Percentiles rank a stretch among this genome's conserved stretches.
These are phyloP conservation scores for Petrosia ficiformis DNA, from an alignment of 37 sponge, comb jelly and placozoan species.

Conservation along the genomic window DNA sequence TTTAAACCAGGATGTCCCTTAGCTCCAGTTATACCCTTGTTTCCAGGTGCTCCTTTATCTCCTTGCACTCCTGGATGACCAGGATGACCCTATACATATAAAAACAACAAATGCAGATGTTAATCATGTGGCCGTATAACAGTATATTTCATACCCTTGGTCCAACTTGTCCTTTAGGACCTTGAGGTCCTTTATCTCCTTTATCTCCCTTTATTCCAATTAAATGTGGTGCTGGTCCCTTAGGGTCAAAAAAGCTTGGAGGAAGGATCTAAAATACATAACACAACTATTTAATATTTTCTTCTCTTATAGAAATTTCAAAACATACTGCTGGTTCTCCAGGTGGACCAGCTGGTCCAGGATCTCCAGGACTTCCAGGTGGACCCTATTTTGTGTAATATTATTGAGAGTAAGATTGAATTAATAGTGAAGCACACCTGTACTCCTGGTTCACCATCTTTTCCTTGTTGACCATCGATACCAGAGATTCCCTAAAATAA, in stretches of 20 bases:
- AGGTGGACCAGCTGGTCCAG: constrained; percentile 52
- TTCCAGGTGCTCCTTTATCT: constrained; percentile 48
- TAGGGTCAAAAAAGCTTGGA: constrained; percentile 27
- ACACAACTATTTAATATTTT: not conserved
- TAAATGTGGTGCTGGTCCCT: constrained; percentile 39
- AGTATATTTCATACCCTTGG: constrained; percentile 15
- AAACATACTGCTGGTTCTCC: constrained; percentile 49
- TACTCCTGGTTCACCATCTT: constrained; percentile 29
- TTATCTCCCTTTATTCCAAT: constrained; percentile 43
- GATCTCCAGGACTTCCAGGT: constrained; percentile 32
- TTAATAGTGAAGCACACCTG: constrained; percentile 9
- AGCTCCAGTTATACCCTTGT: constrained; percentile 33
- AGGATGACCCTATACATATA: constrained; percentile 40
- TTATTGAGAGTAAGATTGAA: not conserved
- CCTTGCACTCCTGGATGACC: constrained; percentile 53
- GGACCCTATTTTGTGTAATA: constrained; percentile 13
- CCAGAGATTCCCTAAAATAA: constrained; percentile 14
- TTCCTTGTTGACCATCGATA: constrained; percentile 23
- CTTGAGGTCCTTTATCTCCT: constrained; percentile 25
- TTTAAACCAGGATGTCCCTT: constrained; percentile 46
- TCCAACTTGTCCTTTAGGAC: constrained; percentile 28
- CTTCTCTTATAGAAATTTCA: not conserved
- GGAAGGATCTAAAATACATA: constrained; percentile 16
- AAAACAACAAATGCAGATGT: not conserved
- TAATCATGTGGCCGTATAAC: not conserved